A percentile compares a stretch with the other conserved stretches of the same genome.
Conservation (phyloP, 2,888 invertebrate genomes). For the Philonicus albiceps region DNA sequence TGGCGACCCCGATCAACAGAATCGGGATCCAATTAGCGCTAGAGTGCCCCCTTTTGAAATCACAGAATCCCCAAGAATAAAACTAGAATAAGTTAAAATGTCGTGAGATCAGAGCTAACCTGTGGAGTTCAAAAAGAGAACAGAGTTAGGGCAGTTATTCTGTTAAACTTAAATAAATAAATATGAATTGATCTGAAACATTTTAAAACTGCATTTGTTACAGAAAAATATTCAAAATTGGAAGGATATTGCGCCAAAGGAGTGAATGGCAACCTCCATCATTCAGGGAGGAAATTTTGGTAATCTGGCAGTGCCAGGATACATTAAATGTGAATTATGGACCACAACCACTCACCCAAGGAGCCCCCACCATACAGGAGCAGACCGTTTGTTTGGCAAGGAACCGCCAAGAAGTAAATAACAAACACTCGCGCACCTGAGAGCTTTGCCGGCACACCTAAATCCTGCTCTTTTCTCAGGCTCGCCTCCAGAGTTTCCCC, state of each 20-base stretch:
- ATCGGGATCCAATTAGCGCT: too few species aligned
- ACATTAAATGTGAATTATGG: neutral
- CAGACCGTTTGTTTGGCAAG: neutral
- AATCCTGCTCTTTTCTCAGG: slow-evolving; percentile 13
- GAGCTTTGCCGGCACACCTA: slow-evolving; percentile 39
- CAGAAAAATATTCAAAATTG: neutral
- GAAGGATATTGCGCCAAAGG: neutral
- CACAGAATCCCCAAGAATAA: too few species aligned
- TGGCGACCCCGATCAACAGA: too few species aligned
- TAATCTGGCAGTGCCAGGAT: neutral
- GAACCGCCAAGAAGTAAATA: slow-evolving; percentile 41
- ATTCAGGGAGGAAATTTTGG: neutral
- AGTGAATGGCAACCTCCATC: neutral
- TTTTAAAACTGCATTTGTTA: neutral
- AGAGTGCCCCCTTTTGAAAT: too few species aligned
- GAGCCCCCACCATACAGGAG: neutral
- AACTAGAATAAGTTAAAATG: too few species aligned
- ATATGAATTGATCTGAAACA: neutral
- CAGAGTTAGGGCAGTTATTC: too few species aligned
- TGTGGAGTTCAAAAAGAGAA: too few species aligned
- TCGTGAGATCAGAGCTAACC: too few species aligned
- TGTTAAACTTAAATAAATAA: too few species aligned
- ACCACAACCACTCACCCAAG: neutral
- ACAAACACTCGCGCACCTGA: slow-evolving; percentile 30
- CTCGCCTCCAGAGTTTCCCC: neutral